A percentile compares a stretch with the other conserved stretches of the same genome.
Conservation (phyloP, 1,140 invertebrate species). For the Pseudomyrmex pallidus region DNA sequence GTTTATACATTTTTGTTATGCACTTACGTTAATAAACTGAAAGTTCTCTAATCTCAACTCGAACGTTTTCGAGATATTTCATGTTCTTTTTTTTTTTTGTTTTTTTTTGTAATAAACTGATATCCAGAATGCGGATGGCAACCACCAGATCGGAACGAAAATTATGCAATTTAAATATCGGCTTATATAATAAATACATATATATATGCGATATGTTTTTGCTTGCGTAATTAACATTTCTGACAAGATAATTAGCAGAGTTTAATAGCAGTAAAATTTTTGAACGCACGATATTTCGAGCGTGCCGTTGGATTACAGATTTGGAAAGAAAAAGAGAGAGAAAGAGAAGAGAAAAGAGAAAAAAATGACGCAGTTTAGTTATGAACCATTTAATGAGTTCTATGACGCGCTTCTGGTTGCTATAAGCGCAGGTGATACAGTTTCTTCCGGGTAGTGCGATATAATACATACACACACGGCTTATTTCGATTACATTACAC, state of each 20-base stretch:
- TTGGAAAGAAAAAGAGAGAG: too few species aligned
- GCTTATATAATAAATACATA: too few species aligned
- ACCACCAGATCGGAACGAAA: too few species aligned
- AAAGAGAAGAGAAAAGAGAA: background rate
- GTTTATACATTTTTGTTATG: too few species aligned
- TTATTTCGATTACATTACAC: constrained; percentile 58
- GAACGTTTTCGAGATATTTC: too few species aligned
- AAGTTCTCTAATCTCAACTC: too few species aligned
- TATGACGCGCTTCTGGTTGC: constrained; percentile 66
- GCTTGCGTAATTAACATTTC: background rate
- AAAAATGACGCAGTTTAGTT: constrained; percentile 61
- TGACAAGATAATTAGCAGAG: constrained; percentile 21
- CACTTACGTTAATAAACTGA: too few species aligned
- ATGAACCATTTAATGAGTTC: constrained; percentile 68
- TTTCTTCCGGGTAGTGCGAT: constrained; percentile 66
- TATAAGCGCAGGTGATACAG: constrained; percentile 42
- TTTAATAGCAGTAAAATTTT: constrained; percentile 25
- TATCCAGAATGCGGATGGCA: too few species aligned
- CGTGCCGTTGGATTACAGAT: background rate
- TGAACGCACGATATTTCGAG: background rate
- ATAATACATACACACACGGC: constrained; percentile 61
- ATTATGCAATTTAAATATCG: too few species aligned
- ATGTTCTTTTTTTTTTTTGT: too few species aligned
- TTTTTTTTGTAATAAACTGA: too few species aligned
- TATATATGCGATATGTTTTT: too few species aligned